These are phyloP conservation scores for Lissocephala sabroskyi DNA, from an alignment of 2,888 invertebrate genomes.

Conservation along the genomic window DNA sequence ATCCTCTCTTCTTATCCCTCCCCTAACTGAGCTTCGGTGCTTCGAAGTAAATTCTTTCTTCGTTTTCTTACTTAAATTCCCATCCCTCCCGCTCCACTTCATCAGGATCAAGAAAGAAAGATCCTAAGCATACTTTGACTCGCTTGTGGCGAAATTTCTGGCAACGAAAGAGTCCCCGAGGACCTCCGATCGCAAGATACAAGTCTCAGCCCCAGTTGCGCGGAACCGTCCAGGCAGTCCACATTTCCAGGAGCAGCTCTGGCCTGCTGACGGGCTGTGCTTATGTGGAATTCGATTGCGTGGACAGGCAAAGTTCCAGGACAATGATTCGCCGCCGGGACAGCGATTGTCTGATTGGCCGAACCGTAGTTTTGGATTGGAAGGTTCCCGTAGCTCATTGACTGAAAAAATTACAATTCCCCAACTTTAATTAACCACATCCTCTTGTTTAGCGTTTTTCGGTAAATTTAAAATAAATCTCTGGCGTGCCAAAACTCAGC, in stretches of 20 bases:
- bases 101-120: too few species aligned
- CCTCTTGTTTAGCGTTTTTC: too few species aligned
- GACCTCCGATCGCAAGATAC: too few species aligned
- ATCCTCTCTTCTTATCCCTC: too few species aligned
- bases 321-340: constrained; percentile 10
- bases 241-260: constrained; percentile 25
- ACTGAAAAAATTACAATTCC: too few species aligned
- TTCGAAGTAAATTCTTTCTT: too few species aligned
- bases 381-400: too few species aligned
- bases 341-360: constrained; percentile 21
- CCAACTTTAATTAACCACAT: too few species aligned
- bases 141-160: constrained; percentile 33
- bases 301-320: constrained; percentile 16
- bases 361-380: constrained; percentile 24
- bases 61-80: constrained; percentile 11
- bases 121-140: not conserved
- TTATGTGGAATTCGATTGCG: constrained; percentile 31
- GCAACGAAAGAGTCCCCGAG: constrained; percentile 4
- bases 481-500: too few species aligned
- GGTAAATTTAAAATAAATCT: too few species aligned
- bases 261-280: constrained; percentile 36
- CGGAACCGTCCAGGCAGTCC: constrained; percentile 30
- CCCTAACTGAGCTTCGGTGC: too few species aligned
- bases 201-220: too few species aligned
- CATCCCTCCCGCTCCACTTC: not conserved